Conservation (phyloP, 2,113 vertebrate genomes). For the Lipophrys pholis region DNA sequence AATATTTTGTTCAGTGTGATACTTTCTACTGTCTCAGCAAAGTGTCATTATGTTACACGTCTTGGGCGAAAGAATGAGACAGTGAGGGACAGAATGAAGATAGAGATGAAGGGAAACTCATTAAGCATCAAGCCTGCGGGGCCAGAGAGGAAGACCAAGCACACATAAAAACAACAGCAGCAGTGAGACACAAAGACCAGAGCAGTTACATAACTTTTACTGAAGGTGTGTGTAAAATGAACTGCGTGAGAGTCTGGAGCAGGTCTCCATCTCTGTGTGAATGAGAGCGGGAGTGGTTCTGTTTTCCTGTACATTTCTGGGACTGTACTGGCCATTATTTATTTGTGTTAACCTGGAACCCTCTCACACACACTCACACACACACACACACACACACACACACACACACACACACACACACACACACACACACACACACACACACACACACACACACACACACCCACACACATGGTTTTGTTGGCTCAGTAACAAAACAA, state of each 20-base stretch:
- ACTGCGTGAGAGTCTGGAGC: slow-evolving; percentile 65
- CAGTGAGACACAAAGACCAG: slow-evolving; percentile 51
- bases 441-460: slow-evolving; percentile 33
- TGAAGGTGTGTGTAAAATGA: slow-evolving; percentile 72
- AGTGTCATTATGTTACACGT: slow-evolving; percentile 35
- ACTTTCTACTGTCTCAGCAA: slow-evolving; percentile 25
- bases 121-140: slow-evolving; percentile 42
- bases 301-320: slow-evolving; percentile 32
- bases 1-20: slow-evolving; percentile 36
- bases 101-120: slow-evolving; percentile 22
- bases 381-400: slow-evolving; percentile 44
- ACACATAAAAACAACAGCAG: slow-evolving; percentile 36
- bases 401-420: background rate
- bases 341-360: slow-evolving; percentile 53
- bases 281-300: slow-evolving; percentile 61
- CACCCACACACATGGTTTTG: slow-evolving; percentile 24
- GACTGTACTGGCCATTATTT: slow-evolving; percentile 57
- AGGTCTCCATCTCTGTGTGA: slow-evolving; percentile 45
- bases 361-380: background rate
- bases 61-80: slow-evolving; percentile 6
- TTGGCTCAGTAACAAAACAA: slow-evolving; percentile 43
- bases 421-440: slow-evolving; percentile 11
- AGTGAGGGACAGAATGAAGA: slow-evolving; percentile 6
- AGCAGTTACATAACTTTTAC: slow-evolving; percentile 61
- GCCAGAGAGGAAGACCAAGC: slow-evolving; percentile 17